These are phyloP conservation scores for Myrmophylax atrothorax DNA, from an alignment of 2,113 vertebrate genomes.

Conservation along the genomic window DNA sequence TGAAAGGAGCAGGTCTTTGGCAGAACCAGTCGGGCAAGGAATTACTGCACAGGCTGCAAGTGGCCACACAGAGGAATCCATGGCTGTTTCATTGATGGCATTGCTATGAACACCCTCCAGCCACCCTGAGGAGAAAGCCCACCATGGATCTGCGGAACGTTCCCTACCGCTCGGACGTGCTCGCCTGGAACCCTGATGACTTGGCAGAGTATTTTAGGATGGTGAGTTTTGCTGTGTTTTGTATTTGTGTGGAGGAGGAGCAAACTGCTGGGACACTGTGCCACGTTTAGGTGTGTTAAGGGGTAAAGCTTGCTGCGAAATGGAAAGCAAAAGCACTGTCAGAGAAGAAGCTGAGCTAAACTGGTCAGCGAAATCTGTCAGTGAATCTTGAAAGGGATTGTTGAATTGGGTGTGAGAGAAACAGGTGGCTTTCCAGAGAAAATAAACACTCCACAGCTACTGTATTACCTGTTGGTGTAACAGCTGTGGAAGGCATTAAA, in stretches of 20 bases:
- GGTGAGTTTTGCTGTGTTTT: constrained; percentile 56
- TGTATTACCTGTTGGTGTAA: not conserved
- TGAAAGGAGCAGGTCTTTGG: not conserved
- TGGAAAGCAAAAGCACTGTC: not conserved
- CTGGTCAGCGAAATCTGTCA: not conserved
- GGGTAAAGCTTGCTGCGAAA: not conserved
- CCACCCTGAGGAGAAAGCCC: not conserved
- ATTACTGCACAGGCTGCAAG: not conserved
- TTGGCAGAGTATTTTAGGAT: constrained; percentile 85
- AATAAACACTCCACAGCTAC: not conserved
- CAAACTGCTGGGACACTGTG: not conserved
- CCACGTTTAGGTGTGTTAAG: accelerated
- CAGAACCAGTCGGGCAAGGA: not conserved
- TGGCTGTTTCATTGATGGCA: not conserved
- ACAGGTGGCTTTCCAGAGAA: not conserved
- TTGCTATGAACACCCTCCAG: not conserved
- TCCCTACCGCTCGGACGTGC: constrained; percentile 84
- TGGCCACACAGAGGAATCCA: not conserved
- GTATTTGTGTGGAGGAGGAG: not conserved
- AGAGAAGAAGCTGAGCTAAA: not conserved
- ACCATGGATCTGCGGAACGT: constrained; percentile 81
- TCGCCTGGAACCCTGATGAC: constrained; percentile 79
- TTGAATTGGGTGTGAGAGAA: not conserved
- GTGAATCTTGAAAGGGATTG: not conserved
- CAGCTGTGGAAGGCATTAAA: not conserved